Base-by-base conservation (phyloP, 2,888 invertebrate genomes). In the Galeruca laticollis region DNA sequence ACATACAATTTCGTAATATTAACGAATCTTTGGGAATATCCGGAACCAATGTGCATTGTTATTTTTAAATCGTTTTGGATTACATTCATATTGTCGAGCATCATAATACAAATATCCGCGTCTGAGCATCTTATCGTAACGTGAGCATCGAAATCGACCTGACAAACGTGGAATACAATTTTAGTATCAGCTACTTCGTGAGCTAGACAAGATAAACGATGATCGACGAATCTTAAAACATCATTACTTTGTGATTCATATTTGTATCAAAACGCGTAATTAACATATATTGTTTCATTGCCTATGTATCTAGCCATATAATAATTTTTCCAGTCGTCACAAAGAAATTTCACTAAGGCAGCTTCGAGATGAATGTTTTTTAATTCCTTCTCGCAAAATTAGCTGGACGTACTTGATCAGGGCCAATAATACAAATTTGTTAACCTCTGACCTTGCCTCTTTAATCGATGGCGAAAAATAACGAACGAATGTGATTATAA, bases 11-110 rank as follows among this genome's bases (percentile, higher is more conserved):
- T 60, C 18, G 18, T 60, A 5, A 60, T 0, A 60, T 26, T 26
- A 26, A 26, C 26, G 26, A 26, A 26, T 26, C 26, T 26, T 54
- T 65, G 35, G n/a, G 74, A 71, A 60, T 78, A 77, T 52, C 75
- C 78, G 18, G 72, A 76, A 33, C 74, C 77, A 60, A 70, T 63
- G 4, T 26, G 61, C 26, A 47, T 78, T 54, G 74, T 75, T 73
- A 47, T 37, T 52, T 13, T 52, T 1, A 52, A 5, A 26, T 26
- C 26, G 26, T 26, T 26, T 3, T 26, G 2, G 6, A 63, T 52
- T n/a, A 0, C n/a, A 73, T 68, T 43, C 76, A 78, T 76, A 61
- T 78, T 49, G 6, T 73, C 78, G 6, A 78, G 61, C 76, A 78
- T 75, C 35, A 78, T 78, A 8, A 70, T 64, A 9, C 67, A 26